These are phyloP conservation scores for Tursiops truncatus DNA, from an alignment of 2,113 vertebrate genomes.

Conservation along the genomic window DNA sequence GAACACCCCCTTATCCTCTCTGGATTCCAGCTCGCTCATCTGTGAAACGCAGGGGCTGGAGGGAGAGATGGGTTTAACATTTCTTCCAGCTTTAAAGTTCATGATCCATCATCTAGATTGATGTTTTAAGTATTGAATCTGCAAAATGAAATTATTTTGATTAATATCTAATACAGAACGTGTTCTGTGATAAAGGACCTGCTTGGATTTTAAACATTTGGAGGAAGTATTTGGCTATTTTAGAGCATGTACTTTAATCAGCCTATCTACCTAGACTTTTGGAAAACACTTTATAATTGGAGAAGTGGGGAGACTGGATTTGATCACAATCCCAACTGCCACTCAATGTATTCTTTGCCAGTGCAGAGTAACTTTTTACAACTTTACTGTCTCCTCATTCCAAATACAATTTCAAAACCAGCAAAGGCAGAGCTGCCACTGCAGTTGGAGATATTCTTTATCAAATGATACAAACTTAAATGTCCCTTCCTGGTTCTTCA, in stretches of 20 bases:
- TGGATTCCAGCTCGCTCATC: not conserved
- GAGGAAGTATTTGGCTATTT: constrained; percentile 51
- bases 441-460: constrained; percentile 27
- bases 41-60: not conserved
- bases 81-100: constrained; percentile 44
- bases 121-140: constrained; percentile 61
- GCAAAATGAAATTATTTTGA: constrained; percentile 69
- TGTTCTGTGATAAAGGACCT: constrained; percentile 19
- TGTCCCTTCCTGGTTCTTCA: not conserved
- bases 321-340: constrained; percentile 53
- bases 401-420: constrained; percentile 53
- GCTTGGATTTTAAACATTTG: constrained; percentile 41
- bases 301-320: constrained; percentile 37
- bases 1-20: not conserved
- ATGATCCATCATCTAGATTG: constrained; percentile 64
- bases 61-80: not conserved
- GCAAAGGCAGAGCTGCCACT: constrained; percentile 27
- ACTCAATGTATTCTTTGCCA: constrained; percentile 45
- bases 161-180: constrained; percentile 73
- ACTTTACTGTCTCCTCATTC: constrained; percentile 11
- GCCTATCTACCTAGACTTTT: constrained; percentile 47
- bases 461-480: constrained; percentile 29
- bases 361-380: constrained; percentile 14
- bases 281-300: constrained; percentile 61
- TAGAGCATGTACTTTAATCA: constrained; percentile 40